These are phyloP conservation scores for Datnioides undecimradiatus DNA, from an alignment of 2,113 vertebrate genomes.

Conservation along the genomic window DNA sequence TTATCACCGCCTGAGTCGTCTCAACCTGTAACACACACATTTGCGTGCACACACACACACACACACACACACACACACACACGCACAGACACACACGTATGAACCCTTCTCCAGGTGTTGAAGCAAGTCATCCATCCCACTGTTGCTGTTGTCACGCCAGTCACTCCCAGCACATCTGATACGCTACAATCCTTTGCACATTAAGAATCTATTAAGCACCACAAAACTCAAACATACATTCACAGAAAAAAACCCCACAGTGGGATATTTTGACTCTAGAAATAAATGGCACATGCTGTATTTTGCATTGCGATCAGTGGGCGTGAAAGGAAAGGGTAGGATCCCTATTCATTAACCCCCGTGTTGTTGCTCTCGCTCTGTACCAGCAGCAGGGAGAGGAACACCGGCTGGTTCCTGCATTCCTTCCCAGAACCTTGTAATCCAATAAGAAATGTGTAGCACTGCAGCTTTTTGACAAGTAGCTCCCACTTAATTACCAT, in stretches of 20 bases:
- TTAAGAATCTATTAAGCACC: constrained; percentile 78
- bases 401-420: constrained; percentile 57
- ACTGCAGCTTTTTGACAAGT: constrained; percentile 75
- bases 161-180: constrained; percentile 62
- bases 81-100: constrained; percentile 3
- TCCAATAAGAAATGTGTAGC: constrained; percentile 87
- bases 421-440: constrained; percentile 83
- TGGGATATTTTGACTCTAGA: constrained; percentile 81
- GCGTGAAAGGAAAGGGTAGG: constrained; percentile 78
- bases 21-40: constrained; percentile 26
- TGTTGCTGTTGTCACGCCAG: constrained; percentile 76
- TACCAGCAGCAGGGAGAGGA: constrained; percentile 66
- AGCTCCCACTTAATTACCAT: constrained; percentile 83
- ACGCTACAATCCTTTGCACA: constrained; percentile 74
- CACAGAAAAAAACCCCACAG: constrained; percentile 23
- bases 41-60: constrained; percentile 27
- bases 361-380: constrained; percentile 44
- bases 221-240: constrained; percentile 38
- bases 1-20: constrained; percentile 58
- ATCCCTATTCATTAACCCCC: constrained; percentile 73
- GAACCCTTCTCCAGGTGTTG: constrained; percentile 77
- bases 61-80: constrained; percentile 32
- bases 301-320: constrained; percentile 77
- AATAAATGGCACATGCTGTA: constrained; percentile 80
- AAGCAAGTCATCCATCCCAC: constrained; percentile 72